These are phyloP conservation scores for Oreochromis spilurus DNA, from an alignment of 2,113 vertebrate species.

Conservation along the genomic window DNA sequence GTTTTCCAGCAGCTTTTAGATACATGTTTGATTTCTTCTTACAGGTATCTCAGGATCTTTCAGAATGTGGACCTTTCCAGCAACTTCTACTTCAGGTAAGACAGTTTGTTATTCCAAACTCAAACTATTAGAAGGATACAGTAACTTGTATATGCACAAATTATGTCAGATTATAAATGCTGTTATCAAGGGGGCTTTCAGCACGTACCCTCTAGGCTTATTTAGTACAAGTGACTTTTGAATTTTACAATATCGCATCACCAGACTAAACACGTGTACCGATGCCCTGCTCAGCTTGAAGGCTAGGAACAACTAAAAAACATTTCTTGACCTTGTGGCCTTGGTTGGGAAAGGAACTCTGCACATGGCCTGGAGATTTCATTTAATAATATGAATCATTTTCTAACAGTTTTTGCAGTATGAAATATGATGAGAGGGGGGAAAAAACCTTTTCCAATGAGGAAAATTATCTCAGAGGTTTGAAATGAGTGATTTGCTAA, in stretches of 20 bases:
- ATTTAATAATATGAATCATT: not conserved
- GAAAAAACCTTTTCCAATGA: fast-evolving
- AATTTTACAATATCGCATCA: not conserved
- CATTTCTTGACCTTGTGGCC: not conserved
- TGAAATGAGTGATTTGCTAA: not conserved
- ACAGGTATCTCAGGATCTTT: slow-evolving; percentile 93
- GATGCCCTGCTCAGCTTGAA: not conserved
- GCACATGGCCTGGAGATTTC: not conserved
- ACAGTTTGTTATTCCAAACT: not conserved
- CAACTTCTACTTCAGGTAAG: slow-evolving; percentile 98
- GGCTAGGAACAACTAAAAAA: not conserved
- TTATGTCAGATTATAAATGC: not conserved
- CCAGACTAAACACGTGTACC: not conserved
- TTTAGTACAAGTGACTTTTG: not conserved
- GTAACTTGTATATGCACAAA: not conserved
- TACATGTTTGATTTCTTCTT: not conserved
- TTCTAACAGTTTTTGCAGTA: not conserved
- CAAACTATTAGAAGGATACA: not conserved
- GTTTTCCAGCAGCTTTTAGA: not conserved
- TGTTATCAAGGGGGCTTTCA: not conserved
- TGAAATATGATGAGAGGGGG: not conserved
- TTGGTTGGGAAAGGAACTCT: not conserved
- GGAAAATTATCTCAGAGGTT: not conserved
- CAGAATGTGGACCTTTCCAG: slow-evolving; percentile 98
- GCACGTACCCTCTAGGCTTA: not conserved